Evolutionary conservation across 2,113 vertebrate genomes (phyloP).

Genomic region (Narcine bancroftii): DNA sequence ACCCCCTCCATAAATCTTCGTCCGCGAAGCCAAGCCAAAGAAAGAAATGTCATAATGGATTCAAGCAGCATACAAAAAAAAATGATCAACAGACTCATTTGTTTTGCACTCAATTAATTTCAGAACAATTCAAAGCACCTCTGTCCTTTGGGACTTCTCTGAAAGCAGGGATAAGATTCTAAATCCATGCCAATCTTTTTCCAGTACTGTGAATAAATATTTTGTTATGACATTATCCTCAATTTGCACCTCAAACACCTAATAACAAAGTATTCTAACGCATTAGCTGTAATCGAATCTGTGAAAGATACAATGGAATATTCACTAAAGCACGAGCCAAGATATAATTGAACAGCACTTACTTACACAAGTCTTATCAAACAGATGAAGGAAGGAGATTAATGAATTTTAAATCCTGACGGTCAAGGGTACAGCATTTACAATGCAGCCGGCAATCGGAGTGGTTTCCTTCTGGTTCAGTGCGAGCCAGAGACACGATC

Average conservation of each 20-base stretch:
- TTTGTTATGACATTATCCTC: neutral
- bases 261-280: neutral
- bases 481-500: neutral
- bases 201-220: neutral
- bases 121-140: neutral
- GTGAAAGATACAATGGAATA: neutral
- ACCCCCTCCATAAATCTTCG: too few species aligned
- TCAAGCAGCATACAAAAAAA: neutral
- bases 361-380: neutral
- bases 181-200: neutral
- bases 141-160: too few species aligned
- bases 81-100: neutral
- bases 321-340: neutral
- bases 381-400: neutral
- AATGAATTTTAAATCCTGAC: neutral
- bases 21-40: too few species aligned
- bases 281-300: neutral
- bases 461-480: neutral
- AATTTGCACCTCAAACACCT: neutral
- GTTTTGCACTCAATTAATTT: neutral
- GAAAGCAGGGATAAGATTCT: neutral
- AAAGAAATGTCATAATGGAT: too few species aligned
- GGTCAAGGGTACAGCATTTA: neutral
- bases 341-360: neutral
- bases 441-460: neutral